These are phyloP conservation scores for Passer domesticus DNA, from an alignment of 2,113 vertebrate species.

Conservation along the genomic window DNA sequence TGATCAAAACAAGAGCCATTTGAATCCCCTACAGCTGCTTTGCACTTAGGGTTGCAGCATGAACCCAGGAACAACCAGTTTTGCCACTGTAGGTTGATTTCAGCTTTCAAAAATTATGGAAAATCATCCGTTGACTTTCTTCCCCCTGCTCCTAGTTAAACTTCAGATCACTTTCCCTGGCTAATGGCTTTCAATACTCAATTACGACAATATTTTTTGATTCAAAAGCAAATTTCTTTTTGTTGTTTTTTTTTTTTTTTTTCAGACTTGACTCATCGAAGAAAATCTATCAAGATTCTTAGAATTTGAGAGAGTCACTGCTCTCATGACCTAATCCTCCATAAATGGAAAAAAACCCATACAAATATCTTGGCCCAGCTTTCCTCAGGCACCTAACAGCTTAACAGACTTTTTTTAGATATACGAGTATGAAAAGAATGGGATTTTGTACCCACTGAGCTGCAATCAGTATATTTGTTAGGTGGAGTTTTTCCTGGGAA, in stretches of 20 bases:
- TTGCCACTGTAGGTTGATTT: constrained; percentile 13
- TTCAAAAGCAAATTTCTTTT: constrained; percentile 18
- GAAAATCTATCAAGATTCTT: constrained; percentile 33
- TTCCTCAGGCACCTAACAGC: background rate
- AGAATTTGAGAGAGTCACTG: constrained; percentile 38
- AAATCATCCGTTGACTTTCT: background rate
- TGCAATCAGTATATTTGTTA: constrained; percentile 8
- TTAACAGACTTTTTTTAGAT: background rate
- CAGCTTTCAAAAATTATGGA: background rate
- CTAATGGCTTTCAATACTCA: constrained; percentile 10
- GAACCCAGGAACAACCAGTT: background rate
- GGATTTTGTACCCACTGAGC: background rate
- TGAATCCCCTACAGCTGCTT: background rate
- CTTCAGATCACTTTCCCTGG: background rate
- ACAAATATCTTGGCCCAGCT: background rate
- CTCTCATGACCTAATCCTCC: constrained; percentile 47
- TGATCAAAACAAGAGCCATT: background rate
- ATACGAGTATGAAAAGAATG: background rate
- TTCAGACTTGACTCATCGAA: constrained; percentile 17
- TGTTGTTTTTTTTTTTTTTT: constrained; percentile 28
- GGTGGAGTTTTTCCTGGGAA: constrained; percentile 12
- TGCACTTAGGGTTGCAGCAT: background rate
- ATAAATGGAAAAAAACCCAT: constrained; percentile 14
- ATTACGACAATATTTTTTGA: background rate
- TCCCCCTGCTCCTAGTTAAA: background rate